Conservation (phyloP, 2,797 vertebrate genomes). For the Chaetophractus vellerosus region DNA sequence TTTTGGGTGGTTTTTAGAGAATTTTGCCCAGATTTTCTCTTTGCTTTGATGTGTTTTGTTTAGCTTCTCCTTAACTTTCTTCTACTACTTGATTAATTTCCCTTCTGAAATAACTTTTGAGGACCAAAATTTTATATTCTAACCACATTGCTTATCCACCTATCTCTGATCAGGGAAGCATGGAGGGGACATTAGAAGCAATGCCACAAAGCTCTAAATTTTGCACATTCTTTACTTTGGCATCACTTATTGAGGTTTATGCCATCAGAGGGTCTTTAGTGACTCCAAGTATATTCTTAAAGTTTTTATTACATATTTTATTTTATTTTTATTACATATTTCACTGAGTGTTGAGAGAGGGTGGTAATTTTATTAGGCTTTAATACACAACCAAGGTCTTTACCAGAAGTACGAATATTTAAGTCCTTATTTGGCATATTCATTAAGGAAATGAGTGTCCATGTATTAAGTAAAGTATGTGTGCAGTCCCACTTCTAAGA, state of each 20-base stretch:
- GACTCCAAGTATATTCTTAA: neutral
- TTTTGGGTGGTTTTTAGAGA: neutral
- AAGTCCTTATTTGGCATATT: neutral
- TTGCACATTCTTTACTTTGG: neutral
- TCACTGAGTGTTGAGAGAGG: neutral
- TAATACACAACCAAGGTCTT: neutral
- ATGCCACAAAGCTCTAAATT: neutral
- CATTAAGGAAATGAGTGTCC: neutral
- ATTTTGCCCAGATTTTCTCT: neutral
- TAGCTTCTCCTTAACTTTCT: neutral
- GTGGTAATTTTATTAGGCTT: neutral
- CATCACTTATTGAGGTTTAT: neutral
- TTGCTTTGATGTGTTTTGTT: conserved; percentile 7
- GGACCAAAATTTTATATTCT: neutral
- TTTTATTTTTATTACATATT: neutral
- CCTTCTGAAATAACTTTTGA: neutral
- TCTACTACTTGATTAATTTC: neutral
- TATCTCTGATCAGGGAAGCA: neutral
- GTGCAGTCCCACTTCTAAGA: neutral
- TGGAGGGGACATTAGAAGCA: neutral
- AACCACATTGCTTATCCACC: neutral
- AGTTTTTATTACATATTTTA: neutral
- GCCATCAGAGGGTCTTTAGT: neutral
- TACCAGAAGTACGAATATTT: neutral
- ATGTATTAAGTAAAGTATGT: neutral